Conservation (phyloP, 1,140 invertebrate genomes). For the Neocloeon triangulifer region DNA sequence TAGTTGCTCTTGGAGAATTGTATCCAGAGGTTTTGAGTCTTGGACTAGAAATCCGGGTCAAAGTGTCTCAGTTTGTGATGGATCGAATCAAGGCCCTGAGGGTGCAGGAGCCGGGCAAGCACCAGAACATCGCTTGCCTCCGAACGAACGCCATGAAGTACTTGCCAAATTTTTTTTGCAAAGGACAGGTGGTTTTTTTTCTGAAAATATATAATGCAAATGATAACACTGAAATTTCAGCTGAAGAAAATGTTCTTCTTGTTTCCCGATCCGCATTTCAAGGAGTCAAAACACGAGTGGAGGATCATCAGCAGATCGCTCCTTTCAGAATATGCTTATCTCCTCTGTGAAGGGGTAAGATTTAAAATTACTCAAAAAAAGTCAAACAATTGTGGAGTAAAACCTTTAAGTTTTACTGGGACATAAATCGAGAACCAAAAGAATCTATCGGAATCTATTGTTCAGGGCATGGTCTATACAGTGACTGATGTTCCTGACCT, state of each 20-base stretch:
- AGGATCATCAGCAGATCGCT: slow-evolving; percentile 86
- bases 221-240: slow-evolving; percentile 29
- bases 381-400: background rate
- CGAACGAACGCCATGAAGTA: slow-evolving; percentile 98
- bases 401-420: too few species aligned
- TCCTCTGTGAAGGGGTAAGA: slow-evolving; percentile 57
- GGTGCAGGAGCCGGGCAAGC: slow-evolving; percentile 45
- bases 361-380: background rate
- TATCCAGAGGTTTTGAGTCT: slow-evolving; percentile 79
- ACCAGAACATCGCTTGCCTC: slow-evolving; percentile 87
- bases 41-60: slow-evolving; percentile 95
- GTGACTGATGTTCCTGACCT: slow-evolving; percentile 96
- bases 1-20: slow-evolving; percentile 71
- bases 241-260: slow-evolving; percentile 97
- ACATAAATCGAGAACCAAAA: too few species aligned
- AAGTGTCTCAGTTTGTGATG: slow-evolving; percentile 90
- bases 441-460: slow-evolving; percentile 6
- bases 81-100: slow-evolving; percentile 81
- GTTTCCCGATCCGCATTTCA: slow-evolving; percentile 99
- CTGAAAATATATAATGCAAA: slow-evolving; percentile 4
- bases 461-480: slow-evolving; percentile 78
- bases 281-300: slow-evolving; percentile 98
- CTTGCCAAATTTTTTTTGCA: slow-evolving; percentile 89
- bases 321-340: slow-evolving; percentile 91
- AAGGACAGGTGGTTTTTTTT: slow-evolving; percentile 49